Evolutionary conservation across 2,888 invertebrate species (phyloP).

Genomic region (Conus canariensis): DNA sequence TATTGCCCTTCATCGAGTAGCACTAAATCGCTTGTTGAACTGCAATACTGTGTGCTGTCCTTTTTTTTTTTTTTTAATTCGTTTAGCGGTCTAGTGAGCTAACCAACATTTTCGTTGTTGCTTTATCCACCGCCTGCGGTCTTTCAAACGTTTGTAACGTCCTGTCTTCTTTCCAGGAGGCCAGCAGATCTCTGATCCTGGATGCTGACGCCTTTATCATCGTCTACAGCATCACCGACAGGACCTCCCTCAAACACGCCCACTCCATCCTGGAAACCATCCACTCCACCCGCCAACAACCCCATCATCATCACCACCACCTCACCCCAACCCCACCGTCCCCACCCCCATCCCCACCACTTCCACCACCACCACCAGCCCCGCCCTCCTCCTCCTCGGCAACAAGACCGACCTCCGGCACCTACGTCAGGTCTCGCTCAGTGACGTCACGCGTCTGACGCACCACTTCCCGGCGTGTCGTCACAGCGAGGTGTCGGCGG

Average conservation of each 20-base stretch:
- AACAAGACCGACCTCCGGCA: slow-evolving; percentile 87
- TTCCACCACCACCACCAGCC: no score
- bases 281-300: slow-evolving; percentile 74
- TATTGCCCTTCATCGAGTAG: no score
- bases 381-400: slow-evolving; percentile 85
- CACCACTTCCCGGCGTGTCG: slow-evolving; percentile 49
- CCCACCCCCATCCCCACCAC: no score
- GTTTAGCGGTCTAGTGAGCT: no score
- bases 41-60: no score
- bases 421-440: slow-evolving; percentile 83
- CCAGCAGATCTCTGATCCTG: neutral
- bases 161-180: slow-evolving; percentile 1
- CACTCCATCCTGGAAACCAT: slow-evolving; percentile 30
- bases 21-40: no score
- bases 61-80: no score
- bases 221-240: slow-evolving; percentile 89
- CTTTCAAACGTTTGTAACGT: no score
- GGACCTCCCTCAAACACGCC: slow-evolving; percentile 85
- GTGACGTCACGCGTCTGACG: slow-evolving; percentile 51
- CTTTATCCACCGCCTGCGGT: no score
- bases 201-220: slow-evolving; percentile 88
- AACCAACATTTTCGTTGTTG: no score
- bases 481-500: slow-evolving; percentile 59
- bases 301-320: slow-evolving; percentile 68
- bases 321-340: neutral